phyloP scores from a whole-genome alignment of 2,888 invertebrate genomes.

The Macrosiphum euphorbiae region DNA sequence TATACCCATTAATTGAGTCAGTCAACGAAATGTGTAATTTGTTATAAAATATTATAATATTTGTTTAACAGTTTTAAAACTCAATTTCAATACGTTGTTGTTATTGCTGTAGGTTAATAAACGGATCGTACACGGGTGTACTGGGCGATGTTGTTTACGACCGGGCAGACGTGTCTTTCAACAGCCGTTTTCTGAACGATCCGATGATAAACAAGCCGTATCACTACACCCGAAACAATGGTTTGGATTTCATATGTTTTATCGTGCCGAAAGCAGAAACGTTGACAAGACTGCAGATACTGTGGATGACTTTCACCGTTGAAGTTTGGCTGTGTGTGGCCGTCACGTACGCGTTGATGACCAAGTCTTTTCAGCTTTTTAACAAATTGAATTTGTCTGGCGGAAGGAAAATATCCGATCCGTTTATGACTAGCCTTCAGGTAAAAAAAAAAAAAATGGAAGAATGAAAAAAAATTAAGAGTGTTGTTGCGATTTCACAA shows the following conservation, averaged over 20 bases:
- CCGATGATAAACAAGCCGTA: slow-evolving; percentile 37
- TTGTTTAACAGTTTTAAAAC: not conserved
- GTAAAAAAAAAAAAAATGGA: not conserved
- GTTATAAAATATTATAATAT: not conserved
- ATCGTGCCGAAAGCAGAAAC: slow-evolving; percentile 40
- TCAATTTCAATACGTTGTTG: not conserved
- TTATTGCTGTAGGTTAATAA: not conserved
- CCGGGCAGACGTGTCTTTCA: slow-evolving; percentile 53
- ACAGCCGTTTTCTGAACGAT: slow-evolving; percentile 59
- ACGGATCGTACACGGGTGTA: slow-evolving; percentile 54
- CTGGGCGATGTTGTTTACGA: slow-evolving; percentile 56
- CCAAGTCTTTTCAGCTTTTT: slow-evolving; percentile 25
- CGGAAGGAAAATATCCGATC: slow-evolving; percentile 22
- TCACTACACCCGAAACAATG: slow-evolving; percentile 6
- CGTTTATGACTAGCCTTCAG: slow-evolving; percentile 51
- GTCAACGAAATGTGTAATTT: not conserved
- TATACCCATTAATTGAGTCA: not conserved
- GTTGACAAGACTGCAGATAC: slow-evolving; percentile 40
- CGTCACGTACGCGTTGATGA: slow-evolving; percentile 30
- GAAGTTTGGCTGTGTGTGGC: slow-evolving; percentile 58
- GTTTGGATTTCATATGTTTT: slow-evolving; percentile 60
- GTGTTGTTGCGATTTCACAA: not conserved
- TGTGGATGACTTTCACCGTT: slow-evolving; percentile 58
- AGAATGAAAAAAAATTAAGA: too few species aligned
- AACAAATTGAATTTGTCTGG: not conserved